Evolutionary conservation across 2,113 vertebrate species (phyloP).

Genomic region (Caretta caretta): DNA sequence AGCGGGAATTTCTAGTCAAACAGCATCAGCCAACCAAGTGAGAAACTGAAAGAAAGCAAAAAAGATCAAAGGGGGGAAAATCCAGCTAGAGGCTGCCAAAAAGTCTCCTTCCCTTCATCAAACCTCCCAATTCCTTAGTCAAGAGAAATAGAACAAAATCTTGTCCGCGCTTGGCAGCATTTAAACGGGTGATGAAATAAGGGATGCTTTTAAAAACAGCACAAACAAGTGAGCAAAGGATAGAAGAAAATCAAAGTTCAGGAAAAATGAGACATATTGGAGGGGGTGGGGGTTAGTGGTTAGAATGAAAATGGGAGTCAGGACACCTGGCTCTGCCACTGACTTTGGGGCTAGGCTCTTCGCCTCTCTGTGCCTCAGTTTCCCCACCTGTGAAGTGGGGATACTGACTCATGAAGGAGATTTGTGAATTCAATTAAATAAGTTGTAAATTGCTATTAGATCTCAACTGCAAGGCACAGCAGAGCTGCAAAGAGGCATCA

Average conservation of each 20-base stretch:
- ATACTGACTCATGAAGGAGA: background rate
- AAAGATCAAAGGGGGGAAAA: background rate
- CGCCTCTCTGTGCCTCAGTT: background rate
- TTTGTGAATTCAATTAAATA: background rate
- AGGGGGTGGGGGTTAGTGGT: background rate
- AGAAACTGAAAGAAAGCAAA: background rate
- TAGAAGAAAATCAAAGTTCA: background rate
- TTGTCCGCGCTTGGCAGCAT: background rate
- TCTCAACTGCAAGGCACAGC: background rate
- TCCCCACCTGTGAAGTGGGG: background rate
- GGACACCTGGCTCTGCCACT: background rate
- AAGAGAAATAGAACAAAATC: background rate
- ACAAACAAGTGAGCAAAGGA: background rate
- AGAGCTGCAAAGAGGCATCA: background rate
- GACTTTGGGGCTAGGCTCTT: background rate
- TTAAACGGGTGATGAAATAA: background rate
- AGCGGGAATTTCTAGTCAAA: background rate
- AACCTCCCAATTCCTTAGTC: background rate
- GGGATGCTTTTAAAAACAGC: background rate
- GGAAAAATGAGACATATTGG: background rate
- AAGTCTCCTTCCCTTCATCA: background rate
- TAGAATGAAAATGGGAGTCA: too few species aligned
- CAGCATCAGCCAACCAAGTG: fast-evolving
- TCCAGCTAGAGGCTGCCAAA: background rate
- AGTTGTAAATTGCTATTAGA: background rate